Base-by-base conservation (phyloP, 2,797 vertebrate genomes). In the Mormyrops attenuatus region DNA sequence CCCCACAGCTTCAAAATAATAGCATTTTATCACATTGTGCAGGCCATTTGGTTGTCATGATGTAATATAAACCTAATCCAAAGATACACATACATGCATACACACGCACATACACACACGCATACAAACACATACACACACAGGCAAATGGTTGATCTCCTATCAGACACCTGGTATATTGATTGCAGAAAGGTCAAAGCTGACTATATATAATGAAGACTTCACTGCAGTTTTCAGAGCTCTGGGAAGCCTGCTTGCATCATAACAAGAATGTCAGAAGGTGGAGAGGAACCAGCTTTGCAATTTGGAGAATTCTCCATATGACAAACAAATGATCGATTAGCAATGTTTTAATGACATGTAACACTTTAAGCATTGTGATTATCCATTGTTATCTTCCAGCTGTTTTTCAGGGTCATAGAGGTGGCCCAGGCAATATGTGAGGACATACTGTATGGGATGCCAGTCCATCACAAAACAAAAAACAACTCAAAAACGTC, bases 121-220 rank as follows among this genome's bases (percentile, higher is more conserved):
- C 20, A 85, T 87, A 84, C 87, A 44, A 53, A 52, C 63, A 85
- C n/a, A 77, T 47, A 53, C 11, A 52, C 4, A 55, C 34, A 85
- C 38, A 63, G 55, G 1, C 8, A 85, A 55, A 49, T 15, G 49
- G 80, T 63, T 11, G 5, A 22, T 85, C n/a, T n/a, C 5, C 57
- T 8, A 30, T 85, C 88, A 30, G 88, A 60, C 15, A 34, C 22
- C 38, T 6, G 26, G 22, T 11, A 15, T 55, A 63, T 34, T 50
- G 41, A 85, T n/a, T 85, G 15, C 22, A 87, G 88, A 85, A 91
- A 90, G 88, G 87, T 87, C 90, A 90, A 89, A 88, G 11, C 38
- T 89, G 86, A 66, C 88, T 84, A 91, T 91, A 88, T 84, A 90
- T 69, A 8, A 88, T 50, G 55, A 69, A 85, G 85, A 87, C 44